These are phyloP conservation scores for Myiagra hebetior DNA, from an alignment of 2,113 vertebrate species.

Conservation along the genomic window DNA sequence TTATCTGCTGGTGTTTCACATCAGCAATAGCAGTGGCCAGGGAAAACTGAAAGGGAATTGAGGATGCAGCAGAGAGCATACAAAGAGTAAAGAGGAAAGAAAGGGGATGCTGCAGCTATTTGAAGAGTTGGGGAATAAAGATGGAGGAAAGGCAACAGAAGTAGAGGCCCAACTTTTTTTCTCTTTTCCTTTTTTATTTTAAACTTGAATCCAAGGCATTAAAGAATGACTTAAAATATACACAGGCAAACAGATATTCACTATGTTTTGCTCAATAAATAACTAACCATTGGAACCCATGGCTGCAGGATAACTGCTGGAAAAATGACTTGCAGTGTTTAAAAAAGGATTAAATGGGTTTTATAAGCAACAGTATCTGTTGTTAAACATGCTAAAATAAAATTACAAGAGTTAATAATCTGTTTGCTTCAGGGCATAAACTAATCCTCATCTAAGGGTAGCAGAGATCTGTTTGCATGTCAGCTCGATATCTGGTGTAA, in stretches of 20 bases:
- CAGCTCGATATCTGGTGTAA: constrained; percentile 17
- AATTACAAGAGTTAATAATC: constrained; percentile 61
- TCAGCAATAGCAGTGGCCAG: background rate
- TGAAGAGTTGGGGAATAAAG: background rate
- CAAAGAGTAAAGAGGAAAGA: background rate
- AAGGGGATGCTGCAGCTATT: background rate
- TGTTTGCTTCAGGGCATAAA: constrained; percentile 47
- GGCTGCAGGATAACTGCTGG: constrained; percentile 37
- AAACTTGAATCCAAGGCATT: background rate
- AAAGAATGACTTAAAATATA: background rate
- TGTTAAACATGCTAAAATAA: constrained; percentile 66
- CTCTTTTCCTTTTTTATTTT: background rate
- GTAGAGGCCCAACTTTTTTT: background rate
- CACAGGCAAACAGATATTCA: background rate
- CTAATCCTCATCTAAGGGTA: constrained; percentile 46
- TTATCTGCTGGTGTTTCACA: background rate
- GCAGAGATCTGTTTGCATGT: constrained; percentile 26
- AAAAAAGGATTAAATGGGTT: constrained; percentile 56
- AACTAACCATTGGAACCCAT: constrained; percentile 32
- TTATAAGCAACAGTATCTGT: constrained; percentile 56
- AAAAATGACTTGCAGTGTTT: constrained; percentile 44
- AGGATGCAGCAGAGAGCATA: background rate
- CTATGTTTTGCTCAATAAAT: background rate
- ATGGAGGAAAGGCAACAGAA: background rate
- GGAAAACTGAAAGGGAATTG: background rate